Evolutionary conservation across 2,113 vertebrate genomes (phyloP).

Genomic region (Oncorhynchus gorbuscha): DNA sequence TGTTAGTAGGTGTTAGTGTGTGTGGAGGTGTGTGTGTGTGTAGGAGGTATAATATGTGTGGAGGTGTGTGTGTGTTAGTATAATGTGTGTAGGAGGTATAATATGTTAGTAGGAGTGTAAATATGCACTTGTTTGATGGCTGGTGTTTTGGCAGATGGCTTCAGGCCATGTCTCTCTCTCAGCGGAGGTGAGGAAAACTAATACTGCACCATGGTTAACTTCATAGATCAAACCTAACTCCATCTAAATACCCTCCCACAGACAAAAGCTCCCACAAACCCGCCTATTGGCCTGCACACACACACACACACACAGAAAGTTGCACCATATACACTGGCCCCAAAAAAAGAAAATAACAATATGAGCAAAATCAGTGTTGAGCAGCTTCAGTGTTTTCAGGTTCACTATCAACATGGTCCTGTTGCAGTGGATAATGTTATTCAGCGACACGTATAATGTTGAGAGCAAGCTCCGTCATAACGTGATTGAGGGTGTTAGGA

Average conservation of each 20-base stretch:
- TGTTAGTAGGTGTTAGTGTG: no score
- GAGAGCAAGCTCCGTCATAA: constrained; percentile 62
- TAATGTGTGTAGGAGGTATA: no score
- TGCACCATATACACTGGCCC: constrained; percentile 6
- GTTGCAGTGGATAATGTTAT: constrained; percentile 65
- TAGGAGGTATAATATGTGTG: no score
- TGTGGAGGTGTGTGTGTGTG: no score
- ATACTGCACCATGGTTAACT: neutral
- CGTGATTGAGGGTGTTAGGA: constrained; percentile 71
- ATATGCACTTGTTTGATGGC: constrained; percentile 29
- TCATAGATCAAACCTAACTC: neutral
- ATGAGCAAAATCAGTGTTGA: neutral
- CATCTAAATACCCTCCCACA: neutral
- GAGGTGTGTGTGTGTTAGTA: no score
- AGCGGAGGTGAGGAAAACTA: neutral
- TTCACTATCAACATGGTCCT: constrained; percentile 43
- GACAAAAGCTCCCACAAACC: neutral
- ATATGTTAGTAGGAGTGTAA: no score
- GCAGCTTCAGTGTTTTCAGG: neutral
- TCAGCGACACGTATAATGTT: constrained; percentile 68
- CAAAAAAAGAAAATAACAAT: neutral
- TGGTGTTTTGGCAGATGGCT: constrained; percentile 62
- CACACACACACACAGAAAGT: constrained; percentile 54
- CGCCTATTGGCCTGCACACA: neutral
- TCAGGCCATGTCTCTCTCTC: constrained; percentile 37